Evolutionary conservation across 2,888 invertebrate species (phyloP).

Genomic region (Phaedon cochleariae): DNA sequence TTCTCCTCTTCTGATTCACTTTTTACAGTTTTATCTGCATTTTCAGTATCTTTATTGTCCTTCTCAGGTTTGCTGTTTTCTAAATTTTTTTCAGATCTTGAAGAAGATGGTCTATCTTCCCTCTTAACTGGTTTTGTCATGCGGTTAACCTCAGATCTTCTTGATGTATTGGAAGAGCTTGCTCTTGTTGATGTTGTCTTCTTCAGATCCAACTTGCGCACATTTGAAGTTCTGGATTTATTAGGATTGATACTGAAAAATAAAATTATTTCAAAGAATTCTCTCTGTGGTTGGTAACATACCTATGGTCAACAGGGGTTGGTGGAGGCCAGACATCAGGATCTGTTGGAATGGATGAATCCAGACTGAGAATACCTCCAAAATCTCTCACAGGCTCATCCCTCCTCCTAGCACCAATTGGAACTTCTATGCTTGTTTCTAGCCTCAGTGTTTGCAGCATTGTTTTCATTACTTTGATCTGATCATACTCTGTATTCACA

Average conservation of each 20-base stretch:
- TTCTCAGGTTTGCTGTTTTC: conserved; percentile 58
- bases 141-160: conserved; percentile 51
- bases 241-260: conserved; percentile 49
- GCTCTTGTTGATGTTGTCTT: conserved; percentile 57
- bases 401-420: conserved; percentile 62
- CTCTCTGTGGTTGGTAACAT: not conserved
- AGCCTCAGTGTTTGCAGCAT: conserved; percentile 80
- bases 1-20: conserved; percentile 73
- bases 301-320: conserved; percentile 77
- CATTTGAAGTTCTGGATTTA: conserved; percentile 50
- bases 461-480: conserved; percentile 83
- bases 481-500: conserved; percentile 88
- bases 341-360: conserved; percentile 70
- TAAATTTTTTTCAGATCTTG: conserved; percentile 56
- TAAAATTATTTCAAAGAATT: not conserved
- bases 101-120: conserved; percentile 59
- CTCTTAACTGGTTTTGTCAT: conserved; percentile 53
- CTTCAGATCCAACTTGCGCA: conserved; percentile 54
- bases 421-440: conserved; percentile 67
- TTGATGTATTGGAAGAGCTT: conserved; percentile 56
- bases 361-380: conserved; percentile 72
- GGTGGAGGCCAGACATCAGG: conserved; percentile 91
- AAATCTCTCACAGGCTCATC: conserved; percentile 77
- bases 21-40: conserved; percentile 67
- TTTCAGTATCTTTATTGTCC: conserved; percentile 72